Conservation (phyloP, 2,113 vertebrate genomes). For the Glaucidium brasilianum region DNA sequence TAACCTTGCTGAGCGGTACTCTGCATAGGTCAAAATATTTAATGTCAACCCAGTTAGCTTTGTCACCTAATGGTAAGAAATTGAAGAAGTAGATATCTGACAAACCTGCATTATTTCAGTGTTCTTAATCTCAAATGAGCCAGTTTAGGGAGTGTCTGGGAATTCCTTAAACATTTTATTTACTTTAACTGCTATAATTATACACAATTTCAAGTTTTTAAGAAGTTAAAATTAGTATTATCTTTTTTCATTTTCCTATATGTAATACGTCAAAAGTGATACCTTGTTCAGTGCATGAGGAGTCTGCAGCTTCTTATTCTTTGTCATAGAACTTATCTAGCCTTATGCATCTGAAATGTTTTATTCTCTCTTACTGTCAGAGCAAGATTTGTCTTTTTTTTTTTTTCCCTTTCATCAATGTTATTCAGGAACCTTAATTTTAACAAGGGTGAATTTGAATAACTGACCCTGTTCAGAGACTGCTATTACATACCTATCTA, state of each 20-base stretch:
- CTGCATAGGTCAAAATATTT: neutral
- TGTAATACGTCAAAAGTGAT: neutral
- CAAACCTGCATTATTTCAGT: neutral
- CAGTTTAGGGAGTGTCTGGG: neutral
- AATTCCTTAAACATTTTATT: neutral
- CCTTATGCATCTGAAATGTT: neutral
- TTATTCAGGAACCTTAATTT: neutral
- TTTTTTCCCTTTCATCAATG: neutral
- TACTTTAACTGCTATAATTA: neutral
- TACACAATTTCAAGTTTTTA: neutral
- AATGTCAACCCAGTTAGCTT: neutral
- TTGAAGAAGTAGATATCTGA: neutral
- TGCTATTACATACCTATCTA: neutral
- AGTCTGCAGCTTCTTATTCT: neutral
- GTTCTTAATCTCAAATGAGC: neutral
- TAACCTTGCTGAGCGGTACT: neutral
- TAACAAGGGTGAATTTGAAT: neutral
- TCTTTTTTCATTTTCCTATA: neutral
- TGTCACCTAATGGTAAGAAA: neutral
- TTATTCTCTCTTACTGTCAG: neutral
- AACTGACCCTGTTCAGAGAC: neutral
- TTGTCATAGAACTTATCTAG: neutral
- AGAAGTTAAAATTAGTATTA: neutral
- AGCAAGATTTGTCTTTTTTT: neutral
- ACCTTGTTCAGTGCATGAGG: neutral